phyloP scores from a whole-genome alignment of 2,888 invertebrate genomes.

The Pachydiplax longipennis region DNA sequence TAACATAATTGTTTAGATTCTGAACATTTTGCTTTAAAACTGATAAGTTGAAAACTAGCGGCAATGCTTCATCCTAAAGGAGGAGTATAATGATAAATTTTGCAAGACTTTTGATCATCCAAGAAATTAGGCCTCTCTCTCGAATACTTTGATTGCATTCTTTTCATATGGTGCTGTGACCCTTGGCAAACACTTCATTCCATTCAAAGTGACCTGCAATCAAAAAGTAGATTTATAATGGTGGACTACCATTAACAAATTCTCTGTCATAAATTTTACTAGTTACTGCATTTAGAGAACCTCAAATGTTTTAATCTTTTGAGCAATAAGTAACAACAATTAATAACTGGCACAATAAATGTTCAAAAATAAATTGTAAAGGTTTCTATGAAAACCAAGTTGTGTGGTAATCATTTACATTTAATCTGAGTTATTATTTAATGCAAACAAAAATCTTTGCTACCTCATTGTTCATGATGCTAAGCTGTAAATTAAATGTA shows the following conservation, averaged over 20 bases:
- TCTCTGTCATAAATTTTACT: conserved; percentile 13
- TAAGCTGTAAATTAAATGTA: conserved; percentile 33
- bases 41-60: neutral
- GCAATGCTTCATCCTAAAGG: neutral
- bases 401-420: neutral
- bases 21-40: neutral
- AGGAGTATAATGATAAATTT: neutral
- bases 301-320: neutral
- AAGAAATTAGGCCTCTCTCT: neutral
- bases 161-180: conserved; percentile 1
- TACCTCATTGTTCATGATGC: conserved; percentile 39
- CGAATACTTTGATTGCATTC: neutral
- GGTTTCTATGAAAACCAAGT: too few species aligned
- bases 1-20: neutral
- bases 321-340: neutral
- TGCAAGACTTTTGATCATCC: neutral
- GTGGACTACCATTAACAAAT: neutral
- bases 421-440: conserved; percentile 26
- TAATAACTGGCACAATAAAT: conserved; percentile 8
- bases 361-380: neutral
- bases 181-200: conserved; percentile 15
- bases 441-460: conserved; percentile 22
- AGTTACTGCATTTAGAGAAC: conserved; percentile 27
- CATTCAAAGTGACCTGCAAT: neutral
- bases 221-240: neutral